These are phyloP conservation scores for Myiozetetes cayanensis DNA, from an alignment of 2,113 vertebrate species.

Conservation along the genomic window DNA sequence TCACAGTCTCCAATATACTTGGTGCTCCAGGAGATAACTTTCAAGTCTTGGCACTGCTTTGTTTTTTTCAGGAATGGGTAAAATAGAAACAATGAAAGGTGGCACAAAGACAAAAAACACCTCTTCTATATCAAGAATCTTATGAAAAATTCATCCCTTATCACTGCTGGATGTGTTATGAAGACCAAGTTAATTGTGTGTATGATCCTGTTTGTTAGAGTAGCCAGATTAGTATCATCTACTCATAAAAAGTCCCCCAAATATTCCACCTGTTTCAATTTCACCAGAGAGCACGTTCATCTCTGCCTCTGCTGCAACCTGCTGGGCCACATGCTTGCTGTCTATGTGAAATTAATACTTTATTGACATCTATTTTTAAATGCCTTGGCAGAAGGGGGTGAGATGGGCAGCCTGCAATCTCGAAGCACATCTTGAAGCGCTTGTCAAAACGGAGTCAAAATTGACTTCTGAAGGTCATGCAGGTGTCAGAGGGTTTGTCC, in stretches of 20 bases:
- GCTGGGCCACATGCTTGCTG: neutral
- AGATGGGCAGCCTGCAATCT: neutral
- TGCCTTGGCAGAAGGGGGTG: neutral
- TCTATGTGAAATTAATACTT: neutral
- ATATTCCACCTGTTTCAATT: neutral
- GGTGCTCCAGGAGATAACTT: neutral
- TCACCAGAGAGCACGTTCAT: neutral
- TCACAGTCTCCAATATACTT: neutral
- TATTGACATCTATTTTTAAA: neutral
- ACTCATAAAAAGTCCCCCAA: neutral
- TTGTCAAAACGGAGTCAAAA: neutral
- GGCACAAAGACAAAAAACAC: neutral
- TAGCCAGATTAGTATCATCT: neutral
- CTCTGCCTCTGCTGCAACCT: neutral
- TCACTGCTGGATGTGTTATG: neutral
- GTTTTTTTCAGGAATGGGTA: neutral
- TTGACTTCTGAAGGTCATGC: neutral
- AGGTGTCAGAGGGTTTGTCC: neutral
- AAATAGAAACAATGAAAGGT: neutral
- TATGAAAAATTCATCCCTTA: conserved; percentile 26
- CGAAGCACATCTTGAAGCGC: neutral
- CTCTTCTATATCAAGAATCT: neutral
- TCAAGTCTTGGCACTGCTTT: neutral
- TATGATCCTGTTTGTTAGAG: neutral
- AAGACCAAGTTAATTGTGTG: neutral